Percentiles rank a stretch among this genome's conserved stretches.
Evolutionary conservation across 2,888 invertebrate species (phyloP).

Genomic region (Cephus runcator): DNA sequence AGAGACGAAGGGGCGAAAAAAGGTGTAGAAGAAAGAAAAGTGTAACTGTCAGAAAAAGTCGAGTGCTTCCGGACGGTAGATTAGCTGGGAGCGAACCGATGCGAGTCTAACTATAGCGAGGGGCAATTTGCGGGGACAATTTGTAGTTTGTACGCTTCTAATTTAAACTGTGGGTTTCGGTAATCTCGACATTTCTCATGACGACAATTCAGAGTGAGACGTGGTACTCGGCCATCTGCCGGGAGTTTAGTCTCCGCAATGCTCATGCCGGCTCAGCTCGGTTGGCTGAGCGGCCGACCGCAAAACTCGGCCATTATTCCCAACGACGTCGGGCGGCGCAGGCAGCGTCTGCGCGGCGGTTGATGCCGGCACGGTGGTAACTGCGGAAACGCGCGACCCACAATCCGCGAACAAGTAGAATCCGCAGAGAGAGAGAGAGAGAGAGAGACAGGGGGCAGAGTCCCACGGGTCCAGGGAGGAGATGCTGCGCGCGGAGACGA

Average conservation of each 20-base stretch:
- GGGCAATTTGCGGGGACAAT: conserved; percentile 57
- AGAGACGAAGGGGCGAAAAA: not conserved
- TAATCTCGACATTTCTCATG: conserved; percentile 58
- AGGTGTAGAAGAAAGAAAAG: not conserved
- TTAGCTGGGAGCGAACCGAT: conserved; percentile 11
- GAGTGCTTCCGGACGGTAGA: conserved; percentile 21
- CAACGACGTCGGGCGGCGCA: conserved; percentile 29
- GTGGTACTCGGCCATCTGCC: conserved; percentile 6
- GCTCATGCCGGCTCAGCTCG: not conserved
- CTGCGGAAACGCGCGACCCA: not conserved
- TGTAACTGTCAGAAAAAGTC: conserved; percentile 2
- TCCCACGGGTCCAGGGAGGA: not conserved
- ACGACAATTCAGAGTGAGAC: conserved; percentile 43
- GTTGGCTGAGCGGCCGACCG: conserved; percentile 35
- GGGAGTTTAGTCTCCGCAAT: not conserved
- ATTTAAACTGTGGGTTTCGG: conserved; percentile 61
- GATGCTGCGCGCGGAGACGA: not conserved
- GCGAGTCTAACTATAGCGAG: conserved; percentile 20
- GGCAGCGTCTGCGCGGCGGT: not conserved
- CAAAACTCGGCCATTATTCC: conserved; percentile 55
- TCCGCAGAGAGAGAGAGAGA: not conserved
- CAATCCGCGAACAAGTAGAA: not conserved
- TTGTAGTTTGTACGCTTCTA: conserved; percentile 55
- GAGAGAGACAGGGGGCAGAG: too few species aligned
- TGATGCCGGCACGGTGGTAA: not conserved